These are phyloP conservation scores for Plusia festucae DNA, from an alignment of 2,888 invertebrate genomes.

Conservation along the genomic window DNA sequence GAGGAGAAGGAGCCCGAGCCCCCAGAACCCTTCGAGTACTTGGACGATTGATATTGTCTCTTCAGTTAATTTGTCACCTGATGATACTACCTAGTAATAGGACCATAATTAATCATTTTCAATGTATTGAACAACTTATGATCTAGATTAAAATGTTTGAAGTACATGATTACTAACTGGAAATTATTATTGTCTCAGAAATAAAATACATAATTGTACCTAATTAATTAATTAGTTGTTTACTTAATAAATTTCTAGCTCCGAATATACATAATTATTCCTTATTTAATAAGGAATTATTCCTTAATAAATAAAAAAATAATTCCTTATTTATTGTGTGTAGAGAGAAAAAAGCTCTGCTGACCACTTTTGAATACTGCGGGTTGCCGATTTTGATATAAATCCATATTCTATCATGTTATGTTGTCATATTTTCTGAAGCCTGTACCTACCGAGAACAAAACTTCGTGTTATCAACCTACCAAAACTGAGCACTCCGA, in stretches of 20 bases:
- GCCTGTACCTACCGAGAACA: too few relatives aligned
- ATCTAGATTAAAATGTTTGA: conserved; percentile 71
- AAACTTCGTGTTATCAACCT: too few relatives aligned
- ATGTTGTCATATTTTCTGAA: too few relatives aligned
- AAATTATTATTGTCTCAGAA: conserved; percentile 74
- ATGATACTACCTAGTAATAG: conserved; percentile 63
- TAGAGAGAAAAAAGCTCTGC: too few relatives aligned
- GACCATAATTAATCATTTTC: conserved; percentile 64
- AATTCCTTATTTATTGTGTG: too few relatives aligned
- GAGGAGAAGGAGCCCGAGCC: conserved; percentile 99
- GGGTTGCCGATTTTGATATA: too few relatives aligned
- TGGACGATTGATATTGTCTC: conserved; percentile 91
- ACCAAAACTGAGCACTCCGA: too few relatives aligned
- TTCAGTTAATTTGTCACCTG: conserved; percentile 64
- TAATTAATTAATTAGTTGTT: conserved; percentile 36
- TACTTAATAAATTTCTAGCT: conserved; percentile 6
- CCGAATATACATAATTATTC: too few relatives aligned
- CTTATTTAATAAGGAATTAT: too few relatives aligned
- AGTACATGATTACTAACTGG: conserved; percentile 74
- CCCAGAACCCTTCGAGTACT: conserved; percentile 99
- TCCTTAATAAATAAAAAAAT: too few relatives aligned
- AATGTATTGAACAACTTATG: conserved; percentile 76
- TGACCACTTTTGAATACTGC: too few relatives aligned
- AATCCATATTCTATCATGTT: too few relatives aligned
- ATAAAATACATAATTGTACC: conserved; percentile 67